phyloP scores from a whole-genome alignment of 2,888 invertebrate species.

The Cephonodes hylas region DNA sequence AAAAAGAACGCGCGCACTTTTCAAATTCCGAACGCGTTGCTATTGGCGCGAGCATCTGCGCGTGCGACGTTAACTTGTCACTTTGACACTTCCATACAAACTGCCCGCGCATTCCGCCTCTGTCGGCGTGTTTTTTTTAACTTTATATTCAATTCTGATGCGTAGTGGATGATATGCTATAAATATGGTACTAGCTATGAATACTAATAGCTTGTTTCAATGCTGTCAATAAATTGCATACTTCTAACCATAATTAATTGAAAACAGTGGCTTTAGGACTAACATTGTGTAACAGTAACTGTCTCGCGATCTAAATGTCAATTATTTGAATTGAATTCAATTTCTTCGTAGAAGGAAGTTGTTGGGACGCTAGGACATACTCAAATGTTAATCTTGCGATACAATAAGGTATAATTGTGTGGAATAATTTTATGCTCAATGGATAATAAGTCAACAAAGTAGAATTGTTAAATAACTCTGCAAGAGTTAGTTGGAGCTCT shows the following conservation, averaged over 20 bases:
- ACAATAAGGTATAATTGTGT: too few relatives aligned
- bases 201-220: not conserved
- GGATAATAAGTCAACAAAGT: too few relatives aligned
- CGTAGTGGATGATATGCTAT: not conserved
- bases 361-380: too few relatives aligned
- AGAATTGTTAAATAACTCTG: too few relatives aligned
- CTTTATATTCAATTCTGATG: slow-evolving; percentile 19
- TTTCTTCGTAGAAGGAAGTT: too few relatives aligned
- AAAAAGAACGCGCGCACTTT: slow-evolving; percentile 32
- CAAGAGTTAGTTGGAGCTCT: too few relatives aligned
- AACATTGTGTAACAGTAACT: not conserved
- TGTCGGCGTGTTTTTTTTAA: slow-evolving; percentile 34
- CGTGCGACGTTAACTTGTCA: slow-evolving; percentile 57
- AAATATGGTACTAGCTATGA: not conserved
- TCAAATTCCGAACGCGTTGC: slow-evolving; percentile 50
- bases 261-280: not conserved
- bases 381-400: too few relatives aligned
- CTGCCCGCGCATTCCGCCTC: slow-evolving; percentile 43
- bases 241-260: not conserved
- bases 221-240: not conserved
- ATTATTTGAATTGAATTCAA: not conserved
- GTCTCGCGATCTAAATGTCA: not conserved
- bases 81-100: slow-evolving; percentile 71
- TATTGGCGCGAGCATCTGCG: slow-evolving; percentile 57
- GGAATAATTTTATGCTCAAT: too few relatives aligned